These are phyloP conservation scores for Thaumetopoea pityocampa DNA, from an alignment of 1,140 invertebrate genomes.

Conservation along the genomic window DNA sequence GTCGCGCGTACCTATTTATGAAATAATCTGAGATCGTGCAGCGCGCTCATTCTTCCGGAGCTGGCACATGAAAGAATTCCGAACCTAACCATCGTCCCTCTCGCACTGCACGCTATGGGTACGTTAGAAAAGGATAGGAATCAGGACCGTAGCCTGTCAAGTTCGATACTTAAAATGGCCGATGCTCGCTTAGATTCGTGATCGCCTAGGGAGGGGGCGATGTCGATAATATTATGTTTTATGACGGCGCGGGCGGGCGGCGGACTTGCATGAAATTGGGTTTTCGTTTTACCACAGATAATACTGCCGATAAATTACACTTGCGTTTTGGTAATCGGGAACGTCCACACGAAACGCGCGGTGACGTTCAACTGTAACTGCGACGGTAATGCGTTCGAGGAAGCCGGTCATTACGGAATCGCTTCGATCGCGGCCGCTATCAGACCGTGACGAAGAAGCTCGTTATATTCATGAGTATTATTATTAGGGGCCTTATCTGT, in stretches of 20 bases:
- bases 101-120: constrained; percentile 17
- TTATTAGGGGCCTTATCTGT: constrained; percentile 24
- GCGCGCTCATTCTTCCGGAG: constrained; percentile 42
- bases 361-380: constrained; percentile 18
- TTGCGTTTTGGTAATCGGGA: constrained; percentile 50
- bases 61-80: constrained; percentile 51
- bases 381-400: constrained; percentile 30
- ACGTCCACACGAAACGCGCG: constrained; percentile 28
- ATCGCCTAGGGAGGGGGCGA: constrained; percentile 69
- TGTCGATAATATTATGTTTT: constrained; percentile 74
- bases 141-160: constrained; percentile 45
- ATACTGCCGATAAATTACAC: constrained; percentile 60
- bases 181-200: constrained; percentile 71
- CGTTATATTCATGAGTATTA: constrained; percentile 33
- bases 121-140: constrained; percentile 29
- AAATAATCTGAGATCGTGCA: constrained; percentile 49
- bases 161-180: constrained; percentile 69
- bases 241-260: constrained; percentile 49
- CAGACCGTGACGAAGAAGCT: constrained; percentile 44
- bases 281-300: constrained; percentile 68
- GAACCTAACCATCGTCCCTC: constrained; percentile 35
- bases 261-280: constrained; percentile 60
- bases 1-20: constrained; percentile 39
- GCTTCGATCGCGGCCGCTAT: constrained; percentile 43
- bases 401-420: constrained; percentile 42